These are phyloP conservation scores for Drosophila yakuba DNA, from an alignment of 1,140 invertebrate genomes.

Conservation along the genomic window DNA sequence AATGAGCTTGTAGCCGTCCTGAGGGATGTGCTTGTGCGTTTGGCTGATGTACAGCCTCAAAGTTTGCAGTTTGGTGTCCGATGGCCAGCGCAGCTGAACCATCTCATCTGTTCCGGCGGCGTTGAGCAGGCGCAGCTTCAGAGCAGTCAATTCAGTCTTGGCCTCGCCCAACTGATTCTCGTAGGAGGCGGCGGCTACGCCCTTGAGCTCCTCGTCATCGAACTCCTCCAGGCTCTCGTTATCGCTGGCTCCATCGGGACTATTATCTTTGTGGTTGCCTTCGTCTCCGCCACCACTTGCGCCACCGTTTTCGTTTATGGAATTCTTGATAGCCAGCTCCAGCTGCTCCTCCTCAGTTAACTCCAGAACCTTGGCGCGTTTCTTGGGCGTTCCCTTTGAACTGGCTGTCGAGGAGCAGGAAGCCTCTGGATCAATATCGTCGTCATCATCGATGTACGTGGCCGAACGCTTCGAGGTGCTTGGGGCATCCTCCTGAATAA, in stretches of 20 bases:
- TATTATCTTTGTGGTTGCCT: conserved; percentile 10
- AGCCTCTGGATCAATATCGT: conserved; percentile 35
- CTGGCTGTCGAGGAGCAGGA: conserved; percentile 46
- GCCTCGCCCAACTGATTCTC: conserved; percentile 67
- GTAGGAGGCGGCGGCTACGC: conserved; percentile 53
- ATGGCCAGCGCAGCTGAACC: conserved; percentile 81
- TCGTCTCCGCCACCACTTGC: conserved; percentile 8
- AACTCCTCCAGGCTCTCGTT: conserved; percentile 71
- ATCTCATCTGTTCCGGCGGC: conserved; percentile 71
- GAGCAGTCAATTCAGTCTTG: conserved; percentile 62
- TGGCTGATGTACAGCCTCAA: conserved; percentile 72
- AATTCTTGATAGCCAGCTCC: conserved; percentile 80
- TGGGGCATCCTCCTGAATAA: conserved; percentile 62
- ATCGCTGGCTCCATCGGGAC: conserved; percentile 48
- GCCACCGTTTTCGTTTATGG: conserved; percentile 70
- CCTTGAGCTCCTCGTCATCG: conserved; percentile 67
- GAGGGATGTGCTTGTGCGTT: conserved; percentile 79
- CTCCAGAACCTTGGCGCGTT: conserved; percentile 68
- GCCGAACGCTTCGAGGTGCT: conserved; percentile 66
- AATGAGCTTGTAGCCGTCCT: conserved; percentile 78
- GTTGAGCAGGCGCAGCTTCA: conserved; percentile 73
- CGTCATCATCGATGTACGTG: conserved; percentile 50
- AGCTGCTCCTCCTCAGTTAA: conserved; percentile 81
- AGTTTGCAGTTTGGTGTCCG: conserved; percentile 71
- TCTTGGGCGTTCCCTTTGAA: conserved; percentile 52